These are phyloP conservation scores for Candoia aspera DNA, from an alignment of 2,113 vertebrate genomes.

Conservation along the genomic window DNA sequence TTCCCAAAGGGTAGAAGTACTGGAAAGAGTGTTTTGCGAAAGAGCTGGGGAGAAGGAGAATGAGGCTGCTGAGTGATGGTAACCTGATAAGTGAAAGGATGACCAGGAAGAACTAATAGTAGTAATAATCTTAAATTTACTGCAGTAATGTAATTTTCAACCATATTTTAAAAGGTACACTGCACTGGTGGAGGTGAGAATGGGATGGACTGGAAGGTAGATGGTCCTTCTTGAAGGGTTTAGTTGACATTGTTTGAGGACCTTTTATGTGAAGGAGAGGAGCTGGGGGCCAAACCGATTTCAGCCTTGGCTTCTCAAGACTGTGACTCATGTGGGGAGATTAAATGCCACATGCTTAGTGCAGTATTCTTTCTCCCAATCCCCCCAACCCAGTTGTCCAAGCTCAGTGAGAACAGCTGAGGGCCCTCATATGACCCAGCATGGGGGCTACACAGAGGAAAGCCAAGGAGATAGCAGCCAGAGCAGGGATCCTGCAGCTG, in stretches of 20 bases:
- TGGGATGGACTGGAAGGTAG: background rate
- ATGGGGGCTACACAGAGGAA: constrained; percentile 3
- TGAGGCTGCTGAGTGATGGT: background rate
- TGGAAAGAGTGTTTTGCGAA: background rate
- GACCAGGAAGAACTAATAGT: background rate
- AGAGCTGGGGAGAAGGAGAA: no score
- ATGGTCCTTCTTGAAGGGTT: no score
- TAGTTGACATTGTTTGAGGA: background rate
- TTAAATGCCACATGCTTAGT: background rate
- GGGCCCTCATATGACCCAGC: constrained; percentile 34
- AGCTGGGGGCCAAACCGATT: background rate
- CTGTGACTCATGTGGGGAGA: constrained; percentile 1
- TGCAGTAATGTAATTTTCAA: background rate
- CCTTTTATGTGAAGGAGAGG: background rate
- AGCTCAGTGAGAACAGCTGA: constrained; percentile 31
- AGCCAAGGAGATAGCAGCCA: background rate
- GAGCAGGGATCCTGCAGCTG: constrained; percentile 17
- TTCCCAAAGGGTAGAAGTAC: background rate
- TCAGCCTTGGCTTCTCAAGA: background rate
- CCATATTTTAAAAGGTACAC: background rate
- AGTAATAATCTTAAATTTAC: background rate
- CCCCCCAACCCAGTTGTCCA: constrained; percentile 5
- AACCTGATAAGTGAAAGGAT: background rate
- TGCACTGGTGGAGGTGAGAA: no score
- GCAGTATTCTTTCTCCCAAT: background rate